A percentile compares a stretch with the other conserved stretches of the same genome.
These are phyloP conservation scores for Tyria jacobaeae DNA, from an alignment of 2,888 invertebrate species.

Conservation along the genomic window DNA sequence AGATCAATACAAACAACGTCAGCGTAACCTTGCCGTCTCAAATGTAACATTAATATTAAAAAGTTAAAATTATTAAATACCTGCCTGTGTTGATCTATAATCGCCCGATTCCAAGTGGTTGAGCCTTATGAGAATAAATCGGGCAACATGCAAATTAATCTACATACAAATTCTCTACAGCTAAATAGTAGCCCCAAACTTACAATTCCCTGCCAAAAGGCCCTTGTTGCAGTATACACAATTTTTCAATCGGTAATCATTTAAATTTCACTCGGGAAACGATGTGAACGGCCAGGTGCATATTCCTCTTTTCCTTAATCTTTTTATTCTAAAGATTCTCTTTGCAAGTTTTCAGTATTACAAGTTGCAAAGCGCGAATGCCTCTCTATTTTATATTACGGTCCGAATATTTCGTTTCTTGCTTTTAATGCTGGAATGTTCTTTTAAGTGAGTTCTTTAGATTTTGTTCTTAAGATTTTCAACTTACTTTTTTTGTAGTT, in stretches of 20 bases:
- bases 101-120: too few relatives aligned
- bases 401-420: slow-evolving; percentile 52
- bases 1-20: too few relatives aligned
- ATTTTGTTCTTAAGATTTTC: slow-evolving; percentile 27
- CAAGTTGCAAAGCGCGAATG: slow-evolving; percentile 60
- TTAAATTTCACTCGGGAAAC: slow-evolving; percentile 52
- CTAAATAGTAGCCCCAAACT: not conserved
- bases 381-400: slow-evolving; percentile 48
- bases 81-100: too few relatives aligned
- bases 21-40: too few relatives aligned
- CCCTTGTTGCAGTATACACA: slow-evolving; percentile 37
- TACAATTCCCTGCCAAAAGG: slow-evolving; percentile 12
- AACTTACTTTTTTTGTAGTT: slow-evolving; percentile 6
- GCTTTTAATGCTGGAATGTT: slow-evolving; percentile 52
- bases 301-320: slow-evolving; percentile 52
- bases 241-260: slow-evolving; percentile 59
- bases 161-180: too few relatives aligned
- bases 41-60: too few relatives aligned
- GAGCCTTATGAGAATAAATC: too few relatives aligned
- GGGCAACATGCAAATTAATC: too few relatives aligned
- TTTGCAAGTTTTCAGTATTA: slow-evolving; percentile 56
- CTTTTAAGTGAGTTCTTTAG: slow-evolving; percentile 47
- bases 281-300: slow-evolving; percentile 65
- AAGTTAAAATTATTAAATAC: too few relatives aligned
- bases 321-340: slow-evolving; percentile 66